Base-by-base conservation (phyloP, 30 jellyfish, hydroid and myxozoan genomes). In the Hydractinia symbiolongicarpus region DNA sequence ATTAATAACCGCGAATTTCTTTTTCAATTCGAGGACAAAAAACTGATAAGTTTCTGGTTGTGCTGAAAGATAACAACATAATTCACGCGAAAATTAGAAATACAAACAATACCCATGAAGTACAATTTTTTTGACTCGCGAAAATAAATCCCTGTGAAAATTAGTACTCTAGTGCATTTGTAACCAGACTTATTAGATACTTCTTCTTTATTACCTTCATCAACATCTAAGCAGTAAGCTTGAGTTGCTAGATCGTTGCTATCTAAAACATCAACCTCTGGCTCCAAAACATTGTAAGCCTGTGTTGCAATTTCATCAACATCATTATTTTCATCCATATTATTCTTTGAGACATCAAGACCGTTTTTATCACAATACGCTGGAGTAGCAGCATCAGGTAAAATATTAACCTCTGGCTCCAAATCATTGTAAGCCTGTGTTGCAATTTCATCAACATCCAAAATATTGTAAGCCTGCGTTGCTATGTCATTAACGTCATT, bases 361-460 rank as follows among this genome's bases (percentile, higher is more conserved):
- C 19, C 16, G 7, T 64, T 4, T 1, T n/a, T 1, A 64, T 6
- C 40, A 30, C 44, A 30, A 30, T 30, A 30, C 44, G 44, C 44
- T 30, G 1, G 44, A 30, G 44, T 30, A 30, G 44, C 44, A 30
- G 44, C 44, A 2, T 30, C 44, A 30, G 44, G 44, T 30, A 30
- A 30, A 30, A 30, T 30, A 30, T 30, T 30, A 30, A 30, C 44
- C 44, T 30, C 44, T 30, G 44, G 44, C 40, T 64, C 74, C 7
- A 51, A 44, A n/a, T n/a, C 74, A 13, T 44, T 51, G 40, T 64
- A 64, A 64, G 16, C 74, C 2, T 64, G 74, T 4, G 74, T 64
- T 7, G 74, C 74, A 9, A 64, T 13, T n/a, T 64, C 74, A 13
- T 64, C 74, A n/a, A 64, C 19, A 64, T 51, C 74, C 19, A n/a